These are phyloP conservation scores for Sebastes jordani DNA, from an alignment of 2,797 vertebrate species.

Conservation along the genomic window DNA sequence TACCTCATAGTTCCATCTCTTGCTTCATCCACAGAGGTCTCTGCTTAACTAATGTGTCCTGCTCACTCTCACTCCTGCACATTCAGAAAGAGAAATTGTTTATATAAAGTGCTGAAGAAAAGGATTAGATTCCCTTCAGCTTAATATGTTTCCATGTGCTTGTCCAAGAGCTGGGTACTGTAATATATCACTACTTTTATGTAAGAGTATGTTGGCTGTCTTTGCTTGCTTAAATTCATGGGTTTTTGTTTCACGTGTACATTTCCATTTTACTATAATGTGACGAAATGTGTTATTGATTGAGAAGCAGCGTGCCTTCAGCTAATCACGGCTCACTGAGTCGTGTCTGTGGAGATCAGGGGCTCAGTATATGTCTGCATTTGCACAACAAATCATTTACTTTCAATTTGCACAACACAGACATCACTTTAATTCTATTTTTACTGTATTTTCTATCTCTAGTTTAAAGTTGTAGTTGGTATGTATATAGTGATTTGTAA, in stretches of 20 bases:
- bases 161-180: slow-evolving; percentile 32
- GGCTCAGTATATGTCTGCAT: background rate
- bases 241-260: slow-evolving; percentile 23
- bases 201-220: slow-evolving; percentile 14
- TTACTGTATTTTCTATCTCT: too few species aligned
- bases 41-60: slow-evolving; percentile 2
- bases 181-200: slow-evolving; percentile 45
- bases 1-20: slow-evolving; percentile 37
- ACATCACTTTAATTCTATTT: too few species aligned
- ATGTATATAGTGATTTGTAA: too few species aligned
- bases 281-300: slow-evolving; percentile 14
- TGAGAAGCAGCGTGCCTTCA: slow-evolving; percentile 2
- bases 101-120: slow-evolving; percentile 55
- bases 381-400: too few species aligned
- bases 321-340: background rate
- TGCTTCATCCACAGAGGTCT: slow-evolving; percentile 7
- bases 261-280: slow-evolving; percentile 28
- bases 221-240: background rate
- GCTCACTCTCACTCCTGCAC: slow-evolving; percentile 31
- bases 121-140: slow-evolving; percentile 40
- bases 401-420: too few species aligned
- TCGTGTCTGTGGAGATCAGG: background rate
- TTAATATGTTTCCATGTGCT: slow-evolving; percentile 56
- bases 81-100: slow-evolving; percentile 46
- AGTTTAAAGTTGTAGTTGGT: too few species aligned